A percentile compares a stretch with the other conserved stretches of the same genome.
Conservation (phyloP, 2,113 vertebrate species). For the Natator depressus region DNA sequence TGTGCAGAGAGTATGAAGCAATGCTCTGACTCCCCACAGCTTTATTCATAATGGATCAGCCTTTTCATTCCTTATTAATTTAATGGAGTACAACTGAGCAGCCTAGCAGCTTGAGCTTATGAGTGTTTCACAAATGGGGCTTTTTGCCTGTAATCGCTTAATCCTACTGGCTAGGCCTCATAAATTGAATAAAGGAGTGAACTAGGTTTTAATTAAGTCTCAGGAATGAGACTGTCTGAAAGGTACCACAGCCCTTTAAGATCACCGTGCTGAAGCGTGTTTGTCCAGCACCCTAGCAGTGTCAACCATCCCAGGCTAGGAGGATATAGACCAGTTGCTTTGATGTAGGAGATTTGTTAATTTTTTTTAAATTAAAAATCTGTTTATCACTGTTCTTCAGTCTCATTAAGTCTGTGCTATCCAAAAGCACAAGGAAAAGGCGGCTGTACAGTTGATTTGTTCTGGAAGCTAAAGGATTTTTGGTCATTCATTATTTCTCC, state of each 20-base stretch:
- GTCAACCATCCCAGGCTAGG: constrained; percentile 53
- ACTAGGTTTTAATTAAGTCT: constrained; percentile 98
- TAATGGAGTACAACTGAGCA: constrained; percentile 91
- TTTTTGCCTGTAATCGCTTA: constrained; percentile 98
- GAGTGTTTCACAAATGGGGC: constrained; percentile 92
- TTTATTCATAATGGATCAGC: constrained; percentile 89
- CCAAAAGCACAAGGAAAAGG: not conserved
- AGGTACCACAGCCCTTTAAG: constrained; percentile 79
- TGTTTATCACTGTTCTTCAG: constrained; percentile 7
- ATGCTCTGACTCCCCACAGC: constrained; percentile 84
- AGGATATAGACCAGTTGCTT: constrained; percentile 65
- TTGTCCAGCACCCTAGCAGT: constrained; percentile 73
- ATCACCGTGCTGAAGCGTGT: constrained; percentile 77
- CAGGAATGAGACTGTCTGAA: constrained; percentile 83
- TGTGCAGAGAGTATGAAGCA: constrained; percentile 82
- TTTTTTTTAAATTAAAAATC: constrained; percentile 75
- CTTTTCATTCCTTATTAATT: constrained; percentile 93
- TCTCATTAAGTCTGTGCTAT: constrained; percentile 20
- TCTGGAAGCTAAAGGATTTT: not conserved
- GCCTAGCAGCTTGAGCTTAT: constrained; percentile 89
- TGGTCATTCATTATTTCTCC: not conserved
- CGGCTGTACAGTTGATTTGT: not conserved
- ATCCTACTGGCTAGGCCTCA: constrained; percentile 94
- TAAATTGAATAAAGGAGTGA: constrained; percentile 89
- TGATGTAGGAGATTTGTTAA: constrained; percentile 71